Evolutionary conservation across 2,113 vertebrate species (phyloP).

Genomic region (Chloropsis hardwickii): DNA sequence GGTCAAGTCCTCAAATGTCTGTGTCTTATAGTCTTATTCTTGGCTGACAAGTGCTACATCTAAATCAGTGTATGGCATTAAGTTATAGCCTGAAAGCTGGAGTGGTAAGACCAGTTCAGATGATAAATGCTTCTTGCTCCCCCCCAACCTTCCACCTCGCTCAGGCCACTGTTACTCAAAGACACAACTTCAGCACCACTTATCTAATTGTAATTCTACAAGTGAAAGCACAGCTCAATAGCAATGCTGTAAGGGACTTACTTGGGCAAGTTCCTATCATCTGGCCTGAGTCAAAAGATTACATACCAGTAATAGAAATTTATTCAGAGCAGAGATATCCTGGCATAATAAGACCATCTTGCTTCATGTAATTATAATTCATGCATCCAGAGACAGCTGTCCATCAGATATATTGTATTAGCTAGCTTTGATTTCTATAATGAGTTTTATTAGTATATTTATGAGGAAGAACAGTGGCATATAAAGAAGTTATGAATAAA

Average conservation of each 20-base stretch:
- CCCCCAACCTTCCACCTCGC: background rate
- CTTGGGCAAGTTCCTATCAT: slow-evolving; percentile 8
- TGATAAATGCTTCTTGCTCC: background rate
- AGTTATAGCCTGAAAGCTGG: slow-evolving; percentile 37
- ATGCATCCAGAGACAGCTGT: slow-evolving; percentile 46
- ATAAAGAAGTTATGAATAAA: slow-evolving; percentile 53
- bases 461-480: slow-evolving; percentile 24
- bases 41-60: slow-evolving; percentile 62
- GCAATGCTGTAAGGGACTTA: background rate
- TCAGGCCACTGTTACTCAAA: background rate
- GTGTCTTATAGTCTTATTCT: slow-evolving; percentile 48
- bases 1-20: slow-evolving; percentile 54
- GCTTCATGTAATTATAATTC: slow-evolving; percentile 37
- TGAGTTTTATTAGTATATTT: slow-evolving; percentile 62
- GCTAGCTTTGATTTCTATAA: slow-evolving; percentile 55
- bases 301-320: slow-evolving; percentile 28
- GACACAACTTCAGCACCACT: background rate
- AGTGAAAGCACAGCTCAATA: background rate
- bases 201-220: background rate
- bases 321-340: slow-evolving; percentile 49
- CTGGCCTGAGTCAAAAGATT: slow-evolving; percentile 31
- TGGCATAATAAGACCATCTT: slow-evolving; percentile 31
- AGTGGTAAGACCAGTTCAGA: background rate
- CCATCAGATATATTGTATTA: slow-evolving; percentile 45
- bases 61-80: slow-evolving; percentile 53